Evolutionary conservation across 1,140 invertebrate species (phyloP), one percentile per base, ranked within the genome.

Genomic region (Acromyrmex heyeri): DNA sequence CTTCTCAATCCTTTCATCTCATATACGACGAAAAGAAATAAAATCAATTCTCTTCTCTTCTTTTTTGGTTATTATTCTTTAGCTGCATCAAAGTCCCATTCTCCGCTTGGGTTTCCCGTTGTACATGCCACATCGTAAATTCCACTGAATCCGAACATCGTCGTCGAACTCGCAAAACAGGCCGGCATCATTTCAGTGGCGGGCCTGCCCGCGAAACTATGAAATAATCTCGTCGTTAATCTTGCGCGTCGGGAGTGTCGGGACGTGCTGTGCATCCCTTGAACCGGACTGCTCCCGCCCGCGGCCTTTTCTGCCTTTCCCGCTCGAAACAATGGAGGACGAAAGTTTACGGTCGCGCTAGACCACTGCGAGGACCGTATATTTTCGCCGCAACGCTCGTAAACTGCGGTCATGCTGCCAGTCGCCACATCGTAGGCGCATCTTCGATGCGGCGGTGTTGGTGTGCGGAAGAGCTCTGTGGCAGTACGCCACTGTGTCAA

Each of bases 301-400:
- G 78, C 64, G 70, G 69, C 83, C 76, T 82, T 87, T 70, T 67
- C 88, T 85, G 72, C 86, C 73, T 91, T 92, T 91, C 90, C 91
- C 90, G 90, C 92, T 92, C 90, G 91, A 94, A 94, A 94, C 93
- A 94, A 94, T 94, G 92, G 65, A 92, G 92, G 88, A 93, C 90
- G 88, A 91, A 94, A 94, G 87, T 94, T 94, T 93, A 93, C 93
- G 92, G 93, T 91, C 88, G 91, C 83, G 88, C 88, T 90, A 91
- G 87, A 86, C 86, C 88, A 90, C 81, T 79, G 57, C 57, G 87
- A 90, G 92, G 91, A 93, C 92, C 92, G 89, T 93, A 94, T 92
- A 94, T 94, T 94, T 94, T 93, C 91, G 89, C 91, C 87, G 76
- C 89, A 82, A 87, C 85, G 89, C 90, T 93, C 93, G 93, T 94